phyloP scores from a whole-genome alignment of 2,797 vertebrate species.

The Cyprinodon diabolis region DNA sequence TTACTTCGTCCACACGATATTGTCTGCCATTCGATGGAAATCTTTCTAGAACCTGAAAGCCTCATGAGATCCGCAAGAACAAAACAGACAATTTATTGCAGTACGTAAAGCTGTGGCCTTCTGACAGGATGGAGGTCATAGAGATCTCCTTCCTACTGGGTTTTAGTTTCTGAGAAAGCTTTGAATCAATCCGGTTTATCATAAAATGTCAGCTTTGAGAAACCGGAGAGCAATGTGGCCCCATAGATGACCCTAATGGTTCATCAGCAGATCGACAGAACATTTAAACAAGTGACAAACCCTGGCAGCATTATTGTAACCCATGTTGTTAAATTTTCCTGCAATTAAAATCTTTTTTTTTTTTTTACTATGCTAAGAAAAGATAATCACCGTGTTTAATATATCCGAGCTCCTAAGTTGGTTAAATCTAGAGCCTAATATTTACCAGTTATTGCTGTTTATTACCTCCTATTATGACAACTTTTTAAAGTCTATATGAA shows the following conservation, averaged over 20 bases:
- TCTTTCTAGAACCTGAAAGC: slow-evolving; percentile 58
- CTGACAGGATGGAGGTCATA: slow-evolving; percentile 4
- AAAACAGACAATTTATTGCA: slow-evolving; percentile 1
- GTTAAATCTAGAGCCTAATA: neutral
- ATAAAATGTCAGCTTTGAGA: neutral
- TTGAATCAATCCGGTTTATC: slow-evolving; percentile 9
- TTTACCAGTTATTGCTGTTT: neutral
- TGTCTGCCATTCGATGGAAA: slow-evolving; percentile 80
- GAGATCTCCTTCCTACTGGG: neutral
- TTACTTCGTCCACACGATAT: slow-evolving; percentile 76
- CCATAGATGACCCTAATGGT: neutral
- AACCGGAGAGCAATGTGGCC: neutral
- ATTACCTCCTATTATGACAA: neutral
- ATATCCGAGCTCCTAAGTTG: neutral
- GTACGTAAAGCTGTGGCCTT: neutral
- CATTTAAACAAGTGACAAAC: neutral
- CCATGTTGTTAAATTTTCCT: neutral
- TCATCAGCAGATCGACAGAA: neutral
- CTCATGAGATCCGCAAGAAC: neutral
- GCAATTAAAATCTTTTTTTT: neutral
- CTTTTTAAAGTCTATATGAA: neutral
- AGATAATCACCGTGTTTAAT: neutral
- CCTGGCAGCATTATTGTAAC: neutral
- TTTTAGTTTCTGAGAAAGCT: neutral
- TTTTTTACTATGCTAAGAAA: too few relatives aligned